Evolutionary conservation across 2,113 vertebrate species (phyloP), one percentile per base, ranked within the genome.

Genomic region (Bubo blakistoni): DNA sequence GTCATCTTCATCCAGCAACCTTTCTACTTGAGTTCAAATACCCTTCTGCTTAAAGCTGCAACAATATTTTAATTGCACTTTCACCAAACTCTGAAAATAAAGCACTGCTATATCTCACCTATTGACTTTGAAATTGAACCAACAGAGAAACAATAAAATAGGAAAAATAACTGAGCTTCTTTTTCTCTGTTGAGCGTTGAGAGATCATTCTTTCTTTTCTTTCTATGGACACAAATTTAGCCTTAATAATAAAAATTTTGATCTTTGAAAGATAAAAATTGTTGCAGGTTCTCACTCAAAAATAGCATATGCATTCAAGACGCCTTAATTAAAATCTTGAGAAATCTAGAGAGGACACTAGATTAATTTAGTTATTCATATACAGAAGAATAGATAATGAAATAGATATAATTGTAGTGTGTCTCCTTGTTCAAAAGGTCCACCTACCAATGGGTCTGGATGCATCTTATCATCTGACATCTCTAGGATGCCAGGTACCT

Each of bases 111-210:
- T 24, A 70, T 86, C 34, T 79, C 25, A 71, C 34, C 16, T 83
- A 36, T 8, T 78, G 44, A 55, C 17, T 90, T 82, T 74, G 51
- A 88, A 81, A 88, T 16, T 66, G n/a, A 94, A 73, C 40, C 25
- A 86, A 54, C 4, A 61, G 21, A 93, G 22, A 77, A 73, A 63
- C 14, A 83, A 29, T 21, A 6, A 51, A 70, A 76, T 44, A 58
- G 1, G 9, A 10, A 6, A 42, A 70, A n/a, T 17, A 54, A 58
- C 0, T 2, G 3, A 61, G 13, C 8, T 63, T 55, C 6, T 22
- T 67, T 46, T 55, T 57, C 55, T 52, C 6, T 51, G 7, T 42
- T 86, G 10, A 16, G 2, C 74, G 5, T 59, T 26, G 34, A 65
- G 34, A 78, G 10, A 8, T 65, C 22, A 40, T 55, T 67, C 3